Percentiles rank a stretch among this genome's conserved stretches.
Evolutionary conservation across 92 coral and sea anemone species (phyloP).

Genomic region (Zoanthus sansibaricus): DNA sequence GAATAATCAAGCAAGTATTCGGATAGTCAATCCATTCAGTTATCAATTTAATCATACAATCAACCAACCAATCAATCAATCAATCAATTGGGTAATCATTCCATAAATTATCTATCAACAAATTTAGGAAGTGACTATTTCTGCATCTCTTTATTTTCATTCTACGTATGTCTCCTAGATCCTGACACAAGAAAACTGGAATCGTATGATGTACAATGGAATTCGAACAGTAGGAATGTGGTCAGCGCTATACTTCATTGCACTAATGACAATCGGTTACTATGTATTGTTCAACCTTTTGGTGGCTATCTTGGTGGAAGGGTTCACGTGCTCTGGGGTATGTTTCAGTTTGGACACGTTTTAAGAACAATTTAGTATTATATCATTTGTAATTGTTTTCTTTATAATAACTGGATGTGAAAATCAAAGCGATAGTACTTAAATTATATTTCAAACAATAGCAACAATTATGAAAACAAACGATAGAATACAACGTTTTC

Average conservation of each 20-base stretch:
- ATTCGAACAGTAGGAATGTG: constrained; percentile 91
- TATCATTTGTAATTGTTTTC: no score
- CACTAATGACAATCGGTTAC: constrained; percentile 91
- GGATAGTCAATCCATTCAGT: no score
- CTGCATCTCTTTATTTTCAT: no score
- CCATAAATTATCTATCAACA: neutral
- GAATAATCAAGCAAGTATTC: no score
- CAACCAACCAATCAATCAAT: neutral
- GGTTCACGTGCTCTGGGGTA: constrained; percentile 93
- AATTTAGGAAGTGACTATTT: no score
- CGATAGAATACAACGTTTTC: no score
- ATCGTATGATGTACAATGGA: constrained; percentile 89
- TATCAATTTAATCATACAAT: neutral
- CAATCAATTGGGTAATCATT: neutral
- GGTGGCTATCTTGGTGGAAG: constrained; percentile 97
- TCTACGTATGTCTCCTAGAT: constrained; percentile 54
- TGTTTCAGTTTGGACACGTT: neutral
- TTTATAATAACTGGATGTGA: no score
- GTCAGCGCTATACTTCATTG: constrained; percentile 92
- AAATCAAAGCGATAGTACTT: no score
- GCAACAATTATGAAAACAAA: no score
- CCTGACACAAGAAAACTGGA: constrained; percentile 98
- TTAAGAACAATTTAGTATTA: no score
- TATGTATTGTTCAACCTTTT: constrained; percentile 92
- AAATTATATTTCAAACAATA: no score